Evolutionary conservation across 2,113 vertebrate genomes (phyloP).

Genomic region (Burhinus bistriatus): DNA sequence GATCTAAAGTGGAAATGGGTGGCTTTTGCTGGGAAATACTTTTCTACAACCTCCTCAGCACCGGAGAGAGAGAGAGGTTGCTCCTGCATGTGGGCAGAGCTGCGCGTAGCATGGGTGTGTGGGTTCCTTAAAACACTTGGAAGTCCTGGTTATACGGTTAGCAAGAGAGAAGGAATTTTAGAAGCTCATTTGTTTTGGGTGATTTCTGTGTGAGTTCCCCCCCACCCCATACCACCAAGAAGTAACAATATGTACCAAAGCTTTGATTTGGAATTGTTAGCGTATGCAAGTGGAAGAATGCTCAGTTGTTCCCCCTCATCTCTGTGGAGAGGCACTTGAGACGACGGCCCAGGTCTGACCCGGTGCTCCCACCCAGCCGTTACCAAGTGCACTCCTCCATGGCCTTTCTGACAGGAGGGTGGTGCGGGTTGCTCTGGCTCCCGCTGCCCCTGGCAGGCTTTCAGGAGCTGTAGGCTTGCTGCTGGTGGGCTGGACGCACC

Average conservation of each 20-base stretch:
- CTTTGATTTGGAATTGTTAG: neutral
- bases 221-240: neutral
- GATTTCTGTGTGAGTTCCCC: too few species aligned
- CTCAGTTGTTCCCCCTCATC: neutral
- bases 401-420: neutral
- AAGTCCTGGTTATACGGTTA: neutral
- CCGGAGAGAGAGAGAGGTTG: neutral
- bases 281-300: neutral
- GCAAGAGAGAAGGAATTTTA: neutral
- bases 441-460: neutral
- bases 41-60: neutral
- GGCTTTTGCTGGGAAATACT: constrained; percentile 25
- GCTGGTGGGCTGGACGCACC: neutral
- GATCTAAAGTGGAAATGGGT: neutral
- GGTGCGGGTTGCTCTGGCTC: neutral
- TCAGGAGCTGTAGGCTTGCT: constrained; percentile 6
- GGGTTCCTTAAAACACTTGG: constrained; percentile 16
- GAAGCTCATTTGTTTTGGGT: neutral
- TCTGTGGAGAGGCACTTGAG: constrained; percentile 15
- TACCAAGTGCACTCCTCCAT: neutral
- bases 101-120: constrained; percentile 13
- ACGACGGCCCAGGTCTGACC: neutral
- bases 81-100: constrained; percentile 38
- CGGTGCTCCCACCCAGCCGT: neutral
- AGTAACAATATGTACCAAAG: neutral